phyloP scores from a whole-genome alignment of 2,113 vertebrate species.

The Oophaga pumilio region DNA sequence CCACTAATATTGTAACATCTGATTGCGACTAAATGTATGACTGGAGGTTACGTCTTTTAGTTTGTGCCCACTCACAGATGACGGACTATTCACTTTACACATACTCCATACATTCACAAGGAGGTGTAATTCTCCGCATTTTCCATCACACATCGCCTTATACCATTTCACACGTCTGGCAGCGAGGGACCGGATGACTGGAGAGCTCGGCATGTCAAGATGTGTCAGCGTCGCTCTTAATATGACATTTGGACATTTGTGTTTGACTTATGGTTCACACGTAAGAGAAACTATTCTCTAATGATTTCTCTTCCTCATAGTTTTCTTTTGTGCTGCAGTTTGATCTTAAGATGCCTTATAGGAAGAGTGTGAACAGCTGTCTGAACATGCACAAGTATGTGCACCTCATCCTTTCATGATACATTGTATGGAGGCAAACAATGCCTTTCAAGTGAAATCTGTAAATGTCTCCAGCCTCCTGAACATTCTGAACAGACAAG shows the following conservation, averaged over 20 bases:
- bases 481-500: not conserved
- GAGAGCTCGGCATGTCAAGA: not conserved
- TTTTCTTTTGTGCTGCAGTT: constrained; percentile 36
- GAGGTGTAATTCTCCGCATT: not conserved
- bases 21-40: too few relatives aligned
- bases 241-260: constrained; percentile 32
- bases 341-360: constrained; percentile 38
- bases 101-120: not conserved
- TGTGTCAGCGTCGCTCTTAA: constrained; percentile 17
- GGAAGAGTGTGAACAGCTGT: constrained; percentile 15
- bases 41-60: not conserved
- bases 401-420: constrained; percentile 30
- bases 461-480: constrained; percentile 4
- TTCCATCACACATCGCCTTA: not conserved
- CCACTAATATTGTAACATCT: too few relatives aligned
- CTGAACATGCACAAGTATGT: constrained; percentile 19
- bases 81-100: not conserved
- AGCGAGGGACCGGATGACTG: not conserved
- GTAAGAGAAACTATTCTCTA: not conserved
- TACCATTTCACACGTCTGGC: constrained; percentile 23
- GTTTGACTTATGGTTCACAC: constrained; percentile 22
- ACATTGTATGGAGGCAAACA: constrained; percentile 21
- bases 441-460: constrained; percentile 39
- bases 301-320: constrained; percentile 3
- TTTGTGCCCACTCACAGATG: not conserved